These are phyloP conservation scores for Drosophila lacteicornis DNA, from an alignment of 1,140 invertebrate genomes.

Conservation along the genomic window DNA sequence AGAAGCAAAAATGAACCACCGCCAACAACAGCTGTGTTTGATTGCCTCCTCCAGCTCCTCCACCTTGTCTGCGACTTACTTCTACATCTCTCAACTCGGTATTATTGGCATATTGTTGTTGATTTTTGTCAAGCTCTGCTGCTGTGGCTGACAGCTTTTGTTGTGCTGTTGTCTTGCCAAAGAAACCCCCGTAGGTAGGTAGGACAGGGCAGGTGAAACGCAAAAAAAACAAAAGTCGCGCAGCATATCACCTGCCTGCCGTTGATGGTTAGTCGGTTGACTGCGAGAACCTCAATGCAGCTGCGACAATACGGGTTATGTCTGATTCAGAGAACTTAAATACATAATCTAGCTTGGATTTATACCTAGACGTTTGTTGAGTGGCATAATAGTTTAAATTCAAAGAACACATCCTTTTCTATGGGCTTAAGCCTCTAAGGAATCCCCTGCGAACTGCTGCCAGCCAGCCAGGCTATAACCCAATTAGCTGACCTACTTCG, in stretches of 20 bases:
- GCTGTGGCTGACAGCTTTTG: conserved; percentile 36
- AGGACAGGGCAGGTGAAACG: conserved; percentile 15
- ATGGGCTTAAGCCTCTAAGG: background rate
- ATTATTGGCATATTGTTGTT: conserved; percentile 46
- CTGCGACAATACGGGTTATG: background rate
- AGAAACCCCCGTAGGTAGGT: conserved; percentile 6
- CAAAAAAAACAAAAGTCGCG: conserved; percentile 32
- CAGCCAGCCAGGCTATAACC: conserved; percentile 20
- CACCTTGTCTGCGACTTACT: background rate
- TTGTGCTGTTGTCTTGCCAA: conserved; percentile 34
- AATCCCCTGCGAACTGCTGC: conserved; percentile 4
- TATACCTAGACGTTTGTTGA: too few relatives aligned
- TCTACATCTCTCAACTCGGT: conserved; percentile 11
- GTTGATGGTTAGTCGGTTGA: conserved; percentile 13
- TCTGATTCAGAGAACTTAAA: background rate
- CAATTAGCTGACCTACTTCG: conserved; percentile 46
- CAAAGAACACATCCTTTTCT: background rate
- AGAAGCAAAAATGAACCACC: conserved; percentile 20
- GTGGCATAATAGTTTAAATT: too few relatives aligned
- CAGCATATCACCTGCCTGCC: conserved; percentile 41
- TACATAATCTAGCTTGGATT: too few relatives aligned
- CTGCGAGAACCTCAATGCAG: conserved; percentile 16
- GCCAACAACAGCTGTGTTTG: conserved; percentile 45
- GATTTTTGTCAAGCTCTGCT: conserved; percentile 41
- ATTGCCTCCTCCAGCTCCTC: conserved; percentile 28